Evolutionary conservation across 1,140 invertebrate species (phyloP).

Genomic region (Berghia stephanieae): DNA sequence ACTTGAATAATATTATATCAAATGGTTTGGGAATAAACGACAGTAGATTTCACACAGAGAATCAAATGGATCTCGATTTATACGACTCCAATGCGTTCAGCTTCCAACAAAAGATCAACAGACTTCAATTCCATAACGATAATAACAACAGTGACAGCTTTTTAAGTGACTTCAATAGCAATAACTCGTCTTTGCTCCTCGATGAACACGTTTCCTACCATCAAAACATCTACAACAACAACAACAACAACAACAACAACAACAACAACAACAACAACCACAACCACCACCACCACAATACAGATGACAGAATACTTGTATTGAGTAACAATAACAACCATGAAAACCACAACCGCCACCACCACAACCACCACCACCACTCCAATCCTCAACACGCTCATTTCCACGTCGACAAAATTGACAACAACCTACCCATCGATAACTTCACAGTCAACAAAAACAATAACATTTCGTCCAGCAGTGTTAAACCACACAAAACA

Average conservation of each 20-base stretch:
- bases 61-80: not conserved
- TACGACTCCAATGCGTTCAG: not conserved
- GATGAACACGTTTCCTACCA: not conserved
- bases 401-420: not conserved
- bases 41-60: not conserved
- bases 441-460: not conserved
- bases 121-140: not conserved
- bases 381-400: not conserved
- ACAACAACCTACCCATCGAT: not conserved
- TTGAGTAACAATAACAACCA: not conserved
- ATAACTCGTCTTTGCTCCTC: not conserved
- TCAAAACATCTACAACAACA: not conserved
- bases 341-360: not conserved
- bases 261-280: not conserved
- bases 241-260: not conserved
- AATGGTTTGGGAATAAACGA: no score
- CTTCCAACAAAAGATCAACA: not conserved
- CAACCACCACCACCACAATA: not conserved
- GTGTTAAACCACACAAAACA: no score
- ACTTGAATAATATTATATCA: no score
- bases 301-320: not conserved
- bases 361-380: constrained; percentile 3
- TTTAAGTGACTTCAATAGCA: not conserved
- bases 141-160: not conserved
- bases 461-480: not conserved